Base-by-base conservation (phyloP, 2,113 vertebrate genomes). In the Accipiter virgatus region DNA sequence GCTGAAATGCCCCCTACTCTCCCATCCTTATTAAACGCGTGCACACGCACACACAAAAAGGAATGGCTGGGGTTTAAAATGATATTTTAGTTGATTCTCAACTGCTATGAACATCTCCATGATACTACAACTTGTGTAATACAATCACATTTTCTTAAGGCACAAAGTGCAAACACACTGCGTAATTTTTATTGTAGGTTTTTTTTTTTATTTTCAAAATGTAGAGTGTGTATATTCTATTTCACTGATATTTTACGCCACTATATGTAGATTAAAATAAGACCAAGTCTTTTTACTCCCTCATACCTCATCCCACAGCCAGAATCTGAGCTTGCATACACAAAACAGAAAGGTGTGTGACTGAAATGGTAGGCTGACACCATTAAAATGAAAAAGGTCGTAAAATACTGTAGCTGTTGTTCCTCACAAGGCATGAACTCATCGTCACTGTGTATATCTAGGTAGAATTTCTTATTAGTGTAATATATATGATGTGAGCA, bases 401-500 rank as follows among this genome's bases (percentile, higher is more conserved):
- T 45, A 84, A 94, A 81, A 87, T 90, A 74, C 50, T 59, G 38
- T 83, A 71, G 82, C 47, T 86, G 65, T 87, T 96, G 81, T 72
- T 93, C 65, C 82, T 88, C 47, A 59, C 75, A 86, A 90, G 36
- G 18, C 11, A 1, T 1, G 8, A 93, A 74, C 90, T 91, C 72
- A 36, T 43, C 16, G 38, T 75, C 72, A 55, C 34, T 74, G 36
- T 83, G 55, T 86, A 70, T 26, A 92, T 74, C 72, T 36, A 95
- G 67, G 43, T 78, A 81, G 80, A 86, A 74, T 92, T 90, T 86
- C 82, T 73, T 86, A 83, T 83, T 88, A 86, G 56, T 88, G 55
- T 93, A 94, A 96, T 86, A 86, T 91, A 70, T 94, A 88, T 47
- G 50, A 92, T 88, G 75, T 43, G 85, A 88, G 52, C 86, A 92